Evolutionary conservation across 2,113 vertebrate species (phyloP).

Genomic region (Rynchops niger): DNA sequence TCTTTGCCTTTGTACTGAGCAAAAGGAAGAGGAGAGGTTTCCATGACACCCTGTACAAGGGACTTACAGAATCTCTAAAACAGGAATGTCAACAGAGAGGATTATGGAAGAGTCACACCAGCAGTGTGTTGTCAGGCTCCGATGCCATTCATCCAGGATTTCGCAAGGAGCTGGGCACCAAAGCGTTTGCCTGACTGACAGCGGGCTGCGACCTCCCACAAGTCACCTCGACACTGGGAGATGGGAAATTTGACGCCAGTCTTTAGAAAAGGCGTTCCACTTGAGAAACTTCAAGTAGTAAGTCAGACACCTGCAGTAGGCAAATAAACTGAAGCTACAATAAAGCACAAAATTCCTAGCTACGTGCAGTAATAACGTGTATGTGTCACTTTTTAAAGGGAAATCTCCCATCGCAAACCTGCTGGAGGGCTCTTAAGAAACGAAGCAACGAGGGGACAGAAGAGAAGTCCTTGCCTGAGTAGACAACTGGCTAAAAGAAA

Average conservation of each 20-base stretch:
- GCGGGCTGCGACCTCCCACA: background rate
- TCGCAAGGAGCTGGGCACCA: background rate
- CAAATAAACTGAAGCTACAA: background rate
- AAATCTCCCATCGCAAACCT: background rate
- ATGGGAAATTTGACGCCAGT: background rate
- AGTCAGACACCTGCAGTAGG: background rate
- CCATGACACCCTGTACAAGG: background rate
- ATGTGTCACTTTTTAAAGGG: background rate
- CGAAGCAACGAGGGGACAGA: background rate
- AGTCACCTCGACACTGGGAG: background rate
- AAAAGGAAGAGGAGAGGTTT: background rate
- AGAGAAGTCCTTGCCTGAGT: background rate
- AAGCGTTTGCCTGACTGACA: rapidly evolving
- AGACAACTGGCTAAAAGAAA: background rate
- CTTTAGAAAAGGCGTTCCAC: background rate
- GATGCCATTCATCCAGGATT: background rate
- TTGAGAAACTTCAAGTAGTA: background rate
- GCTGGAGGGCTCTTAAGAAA: background rate
- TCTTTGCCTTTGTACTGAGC: background rate
- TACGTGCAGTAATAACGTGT: rapidly evolving
- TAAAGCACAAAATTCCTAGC: background rate
- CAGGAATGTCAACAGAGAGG: background rate
- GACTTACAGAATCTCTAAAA: background rate
- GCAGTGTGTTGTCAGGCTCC: background rate
- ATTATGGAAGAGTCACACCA: background rate